Conservation (phyloP, 2,888 invertebrate species). For the Cacoxenus indagator region DNA sequence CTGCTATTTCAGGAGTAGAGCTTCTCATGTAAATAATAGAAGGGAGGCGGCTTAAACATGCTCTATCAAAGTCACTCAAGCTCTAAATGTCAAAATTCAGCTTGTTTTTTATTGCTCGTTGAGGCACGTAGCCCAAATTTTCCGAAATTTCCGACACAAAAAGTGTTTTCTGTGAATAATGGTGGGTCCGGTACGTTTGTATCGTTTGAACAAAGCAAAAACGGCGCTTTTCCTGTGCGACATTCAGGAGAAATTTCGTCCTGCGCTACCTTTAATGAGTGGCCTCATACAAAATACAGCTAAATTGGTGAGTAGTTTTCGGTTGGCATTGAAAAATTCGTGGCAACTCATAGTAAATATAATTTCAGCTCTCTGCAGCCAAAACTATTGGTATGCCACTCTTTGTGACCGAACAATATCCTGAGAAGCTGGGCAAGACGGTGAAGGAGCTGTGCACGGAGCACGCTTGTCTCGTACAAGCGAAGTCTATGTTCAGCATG, state of each 20-base stretch:
- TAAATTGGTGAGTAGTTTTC: constrained; percentile 75
- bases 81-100: too few species aligned
- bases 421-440: constrained; percentile 80
- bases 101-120: too few species aligned
- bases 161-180: too few species aligned
- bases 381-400: constrained; percentile 78
- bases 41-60: too few species aligned
- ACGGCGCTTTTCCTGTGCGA: constrained; percentile 86
- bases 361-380: constrained; percentile 75
- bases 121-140: too few species aligned
- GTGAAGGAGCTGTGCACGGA: constrained; percentile 78
- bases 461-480: constrained; percentile 75
- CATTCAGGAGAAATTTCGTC: constrained; percentile 83
- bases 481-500: constrained; percentile 86
- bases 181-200: constrained; percentile 25
- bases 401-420: constrained; percentile 81
- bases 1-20: too few species aligned
- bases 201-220: constrained; percentile 69
- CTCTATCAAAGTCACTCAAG: too few species aligned
- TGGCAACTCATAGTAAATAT: constrained; percentile 20
- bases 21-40: too few species aligned
- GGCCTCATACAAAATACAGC: constrained; percentile 78
- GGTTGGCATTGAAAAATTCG: constrained; percentile 5
- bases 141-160: too few species aligned
- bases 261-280: constrained; percentile 79